Conservation (phyloP, 1,140 invertebrate species). For the Polypedilum pembai region DNA sequence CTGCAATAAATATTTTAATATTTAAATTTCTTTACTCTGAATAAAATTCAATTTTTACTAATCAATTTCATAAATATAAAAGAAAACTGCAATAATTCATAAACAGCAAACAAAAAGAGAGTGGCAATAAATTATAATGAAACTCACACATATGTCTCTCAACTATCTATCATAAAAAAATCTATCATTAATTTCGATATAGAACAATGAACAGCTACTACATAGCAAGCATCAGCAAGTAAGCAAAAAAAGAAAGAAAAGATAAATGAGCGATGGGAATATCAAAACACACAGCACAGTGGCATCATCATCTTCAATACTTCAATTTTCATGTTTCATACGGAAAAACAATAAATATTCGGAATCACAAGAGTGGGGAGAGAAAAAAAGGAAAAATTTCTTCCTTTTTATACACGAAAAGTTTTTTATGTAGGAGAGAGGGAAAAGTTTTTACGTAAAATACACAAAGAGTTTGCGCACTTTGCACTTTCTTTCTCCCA, state of each 20-base stretch:
- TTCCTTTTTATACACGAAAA: not conserved
- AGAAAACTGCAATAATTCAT: too few species aligned
- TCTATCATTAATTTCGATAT: too few species aligned
- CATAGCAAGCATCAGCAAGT: not conserved
- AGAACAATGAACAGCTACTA: not conserved
- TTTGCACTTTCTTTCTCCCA: not conserved
- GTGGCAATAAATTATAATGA: too few species aligned
- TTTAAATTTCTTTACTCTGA: too few species aligned
- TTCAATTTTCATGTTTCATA: not conserved
- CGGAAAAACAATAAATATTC: slow-evolving; percentile 6
- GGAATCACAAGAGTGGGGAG: not conserved
- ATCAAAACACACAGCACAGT: not conserved
- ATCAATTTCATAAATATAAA: too few species aligned
- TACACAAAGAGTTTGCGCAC: not conserved
- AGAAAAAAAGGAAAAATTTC: not conserved
- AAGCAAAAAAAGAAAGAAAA: not conserved
- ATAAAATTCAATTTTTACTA: too few species aligned
- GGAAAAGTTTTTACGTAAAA: slow-evolving; percentile 1
- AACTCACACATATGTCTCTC: too few species aligned
- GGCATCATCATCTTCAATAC: slow-evolving; percentile 4
- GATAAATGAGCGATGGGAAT: slow-evolving; percentile 16
- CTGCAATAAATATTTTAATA: too few species aligned
- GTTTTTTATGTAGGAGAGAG: not conserved
- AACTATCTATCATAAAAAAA: too few species aligned
- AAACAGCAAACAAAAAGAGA: too few species aligned